Evolutionary conservation across 30 jellyfish, hydroid and myxozoan genomes (phyloP).

Genomic region (Aurelia coerulea): DNA sequence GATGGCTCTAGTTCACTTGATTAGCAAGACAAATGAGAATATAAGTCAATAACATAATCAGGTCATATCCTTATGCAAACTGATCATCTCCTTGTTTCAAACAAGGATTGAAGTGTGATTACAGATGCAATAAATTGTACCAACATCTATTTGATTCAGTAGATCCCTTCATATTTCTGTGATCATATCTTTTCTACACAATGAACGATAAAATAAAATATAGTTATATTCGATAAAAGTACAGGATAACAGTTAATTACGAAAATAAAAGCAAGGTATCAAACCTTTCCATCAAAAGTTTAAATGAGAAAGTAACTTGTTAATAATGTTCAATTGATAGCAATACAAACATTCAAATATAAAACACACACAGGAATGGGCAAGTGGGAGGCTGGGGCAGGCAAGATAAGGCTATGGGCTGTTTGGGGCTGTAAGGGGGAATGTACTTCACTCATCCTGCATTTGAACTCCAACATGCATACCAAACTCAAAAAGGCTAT

Average conservation of each 20-base stretch:
- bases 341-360: background rate
- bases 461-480: background rate
- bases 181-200: too few species aligned
- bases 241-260: background rate
- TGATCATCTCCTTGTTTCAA: too few species aligned
- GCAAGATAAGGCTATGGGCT: too few species aligned
- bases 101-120: too few species aligned
- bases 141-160: too few species aligned
- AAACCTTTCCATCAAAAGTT: constrained; percentile 10
- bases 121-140: too few species aligned
- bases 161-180: too few species aligned
- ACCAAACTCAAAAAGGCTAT: background rate
- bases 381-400: background rate
- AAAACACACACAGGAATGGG: constrained; percentile 17
- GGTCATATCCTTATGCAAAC: too few species aligned
- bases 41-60: too few species aligned
- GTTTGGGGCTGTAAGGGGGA: too few species aligned
- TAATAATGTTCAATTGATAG: background rate
- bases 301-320: background rate
- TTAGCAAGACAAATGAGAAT: too few species aligned
- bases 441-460: background rate
- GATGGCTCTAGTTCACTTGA: too few species aligned
- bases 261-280: constrained; percentile 35
- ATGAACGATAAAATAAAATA: background rate
- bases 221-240: background rate